These are phyloP conservation scores for Pipistrellus pygmaeus DNA, from an alignment of 2,797 vertebrate species.

Conservation along the genomic window DNA sequence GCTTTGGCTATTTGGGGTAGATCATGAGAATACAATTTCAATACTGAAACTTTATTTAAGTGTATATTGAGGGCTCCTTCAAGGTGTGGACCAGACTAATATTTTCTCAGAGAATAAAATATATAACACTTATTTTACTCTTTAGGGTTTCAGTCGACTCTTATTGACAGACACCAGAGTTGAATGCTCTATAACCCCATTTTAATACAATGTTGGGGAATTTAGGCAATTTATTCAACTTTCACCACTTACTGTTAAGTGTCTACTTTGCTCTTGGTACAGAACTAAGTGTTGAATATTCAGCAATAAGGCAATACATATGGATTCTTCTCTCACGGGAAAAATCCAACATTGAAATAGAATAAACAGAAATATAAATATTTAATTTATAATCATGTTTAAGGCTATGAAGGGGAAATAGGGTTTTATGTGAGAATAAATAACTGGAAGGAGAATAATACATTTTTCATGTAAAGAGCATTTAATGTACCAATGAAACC, in stretches of 20 bases:
- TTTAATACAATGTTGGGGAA: not conserved
- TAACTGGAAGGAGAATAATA: not conserved
- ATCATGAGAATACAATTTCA: not conserved
- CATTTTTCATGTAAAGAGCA: not conserved
- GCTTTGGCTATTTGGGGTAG: not conserved
- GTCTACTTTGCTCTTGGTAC: not conserved
- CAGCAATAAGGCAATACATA: not conserved
- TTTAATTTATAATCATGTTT: conserved; percentile 40
- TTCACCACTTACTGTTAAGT: not conserved
- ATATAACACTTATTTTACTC: not conserved
- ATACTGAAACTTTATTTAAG: not conserved
- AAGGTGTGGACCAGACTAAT: not conserved
- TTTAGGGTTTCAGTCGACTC: not conserved
- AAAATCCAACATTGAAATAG: conserved; percentile 14
- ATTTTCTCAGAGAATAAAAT: not conserved
- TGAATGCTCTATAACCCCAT: not conserved
- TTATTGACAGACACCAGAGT: not conserved
- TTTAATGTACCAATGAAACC: not conserved
- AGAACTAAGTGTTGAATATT: conserved; percentile 28
- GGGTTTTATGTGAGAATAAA: not conserved
- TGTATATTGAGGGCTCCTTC: not conserved
- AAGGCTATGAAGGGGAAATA: not conserved
- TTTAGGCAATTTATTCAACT: conserved; percentile 4
- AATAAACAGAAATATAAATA: conserved; percentile 22
- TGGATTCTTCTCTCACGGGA: not conserved